phyloP scores from a whole-genome alignment of 2,888 invertebrate genomes.

The Leptopterna dolabrata region DNA sequence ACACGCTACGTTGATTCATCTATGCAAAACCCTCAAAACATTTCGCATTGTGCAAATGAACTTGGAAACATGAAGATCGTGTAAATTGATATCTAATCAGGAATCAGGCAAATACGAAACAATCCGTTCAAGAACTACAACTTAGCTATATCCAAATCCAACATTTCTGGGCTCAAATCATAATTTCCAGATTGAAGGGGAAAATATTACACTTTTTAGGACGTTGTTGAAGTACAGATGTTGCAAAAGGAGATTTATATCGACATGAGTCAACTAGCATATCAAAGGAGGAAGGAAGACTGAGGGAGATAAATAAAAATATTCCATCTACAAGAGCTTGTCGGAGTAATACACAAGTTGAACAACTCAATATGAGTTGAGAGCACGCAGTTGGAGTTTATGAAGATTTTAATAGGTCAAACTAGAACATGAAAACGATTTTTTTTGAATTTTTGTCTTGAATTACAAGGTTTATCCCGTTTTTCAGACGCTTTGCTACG shows the following conservation, averaged over 20 bases:
- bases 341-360: background rate
- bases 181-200: slow-evolving; percentile 16
- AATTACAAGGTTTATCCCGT: too few relatives aligned
- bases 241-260: background rate
- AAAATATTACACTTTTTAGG: background rate
- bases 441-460: too few relatives aligned
- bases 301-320: background rate
- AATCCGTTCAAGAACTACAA: too few relatives aligned
- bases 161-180: slow-evolving; percentile 9
- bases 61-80: too few relatives aligned
- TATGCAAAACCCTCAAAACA: too few relatives aligned
- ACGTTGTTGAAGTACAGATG: background rate
- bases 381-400: background rate
- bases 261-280: background rate
- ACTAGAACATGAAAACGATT: background rate
- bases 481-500: too few relatives aligned
- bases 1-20: too few relatives aligned
- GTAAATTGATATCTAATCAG: too few relatives aligned
- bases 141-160: background rate
- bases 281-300: slow-evolving; percentile 36
- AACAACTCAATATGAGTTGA: background rate
- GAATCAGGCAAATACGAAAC: too few relatives aligned
- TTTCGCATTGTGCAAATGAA: too few relatives aligned
- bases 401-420: background rate
- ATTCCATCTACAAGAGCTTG: background rate